Conservation (phyloP, 1,140 invertebrate species). For the Macrosteles quadrilineatus region DNA sequence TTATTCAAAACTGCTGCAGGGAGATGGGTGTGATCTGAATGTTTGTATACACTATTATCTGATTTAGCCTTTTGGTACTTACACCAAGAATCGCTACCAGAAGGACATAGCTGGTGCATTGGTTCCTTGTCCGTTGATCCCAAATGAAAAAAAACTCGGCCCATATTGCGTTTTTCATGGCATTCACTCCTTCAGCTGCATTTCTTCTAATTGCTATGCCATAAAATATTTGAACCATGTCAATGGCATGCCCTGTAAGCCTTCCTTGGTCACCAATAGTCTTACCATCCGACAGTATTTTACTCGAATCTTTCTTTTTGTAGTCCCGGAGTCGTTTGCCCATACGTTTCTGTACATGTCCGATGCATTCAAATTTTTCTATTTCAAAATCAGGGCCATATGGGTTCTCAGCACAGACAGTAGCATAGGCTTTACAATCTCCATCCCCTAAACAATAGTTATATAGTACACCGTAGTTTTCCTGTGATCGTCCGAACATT, state of each 20-base stretch:
- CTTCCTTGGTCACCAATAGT: neutral
- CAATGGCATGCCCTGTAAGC: neutral
- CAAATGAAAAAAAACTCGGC: too few species aligned
- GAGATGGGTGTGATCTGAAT: too few species aligned
- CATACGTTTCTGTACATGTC: slow-evolving; percentile 43
- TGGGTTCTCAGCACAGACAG: slow-evolving; percentile 26
- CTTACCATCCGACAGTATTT: neutral
- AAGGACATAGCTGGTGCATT: neutral
- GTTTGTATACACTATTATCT: neutral
- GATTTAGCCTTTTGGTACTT: neutral
- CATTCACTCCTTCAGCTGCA: too few species aligned
- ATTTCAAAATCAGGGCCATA: slow-evolving; percentile 39
- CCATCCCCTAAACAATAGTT: slow-evolving; percentile 39
- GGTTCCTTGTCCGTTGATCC: neutral
- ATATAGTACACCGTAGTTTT: slow-evolving; percentile 35
- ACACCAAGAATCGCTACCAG: neutral
- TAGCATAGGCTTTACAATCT: slow-evolving; percentile 35
- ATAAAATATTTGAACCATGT: neutral
- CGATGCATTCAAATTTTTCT: slow-evolving; percentile 42
- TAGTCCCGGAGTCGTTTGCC: slow-evolving; percentile 23
- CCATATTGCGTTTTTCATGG: too few species aligned
- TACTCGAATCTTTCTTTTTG: neutral
- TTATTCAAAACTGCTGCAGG: neutral
- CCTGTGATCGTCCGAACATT: slow-evolving; percentile 31
- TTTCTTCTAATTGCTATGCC: too few species aligned